These are phyloP conservation scores for Cacoxenus indagator DNA, from an alignment of 2,888 invertebrate species.

Conservation along the genomic window DNA sequence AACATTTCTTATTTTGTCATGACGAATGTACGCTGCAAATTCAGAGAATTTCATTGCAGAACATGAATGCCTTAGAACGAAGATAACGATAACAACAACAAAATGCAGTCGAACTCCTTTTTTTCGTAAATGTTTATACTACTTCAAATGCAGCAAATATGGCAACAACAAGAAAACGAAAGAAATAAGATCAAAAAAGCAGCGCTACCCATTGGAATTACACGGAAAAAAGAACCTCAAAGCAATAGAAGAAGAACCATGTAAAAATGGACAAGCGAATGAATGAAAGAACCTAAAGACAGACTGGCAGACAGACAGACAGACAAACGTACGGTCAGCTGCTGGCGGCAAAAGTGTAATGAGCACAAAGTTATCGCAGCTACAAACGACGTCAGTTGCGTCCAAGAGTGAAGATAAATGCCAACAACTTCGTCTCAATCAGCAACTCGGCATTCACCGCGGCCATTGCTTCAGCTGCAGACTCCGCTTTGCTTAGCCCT, in stretches of 20 bases:
- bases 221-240: background rate
- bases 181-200: background rate
- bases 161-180: background rate
- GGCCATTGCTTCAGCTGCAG: too few relatives aligned
- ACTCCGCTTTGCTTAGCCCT: too few relatives aligned
- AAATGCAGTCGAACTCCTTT: background rate
- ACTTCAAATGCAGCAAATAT: background rate
- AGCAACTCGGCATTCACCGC: too few relatives aligned
- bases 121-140: too few relatives aligned
- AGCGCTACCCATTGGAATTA: background rate
- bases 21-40: conserved; percentile 4
- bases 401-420: background rate
- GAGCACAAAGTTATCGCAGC: background rate
- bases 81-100: background rate
- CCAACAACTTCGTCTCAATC: too few relatives aligned
- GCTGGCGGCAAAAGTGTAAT: background rate
- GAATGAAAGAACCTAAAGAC: background rate
- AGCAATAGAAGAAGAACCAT: background rate
- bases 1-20: conserved; percentile 2
- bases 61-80: background rate
- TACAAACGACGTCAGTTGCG: background rate
- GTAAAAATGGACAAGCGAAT: background rate
- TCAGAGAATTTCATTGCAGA: conserved; percentile 17
- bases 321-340: background rate
- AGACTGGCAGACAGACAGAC: background rate